Evolutionary conservation across 2,113 vertebrate species (phyloP).

Genomic region (Engraulis encrasicolus): DNA sequence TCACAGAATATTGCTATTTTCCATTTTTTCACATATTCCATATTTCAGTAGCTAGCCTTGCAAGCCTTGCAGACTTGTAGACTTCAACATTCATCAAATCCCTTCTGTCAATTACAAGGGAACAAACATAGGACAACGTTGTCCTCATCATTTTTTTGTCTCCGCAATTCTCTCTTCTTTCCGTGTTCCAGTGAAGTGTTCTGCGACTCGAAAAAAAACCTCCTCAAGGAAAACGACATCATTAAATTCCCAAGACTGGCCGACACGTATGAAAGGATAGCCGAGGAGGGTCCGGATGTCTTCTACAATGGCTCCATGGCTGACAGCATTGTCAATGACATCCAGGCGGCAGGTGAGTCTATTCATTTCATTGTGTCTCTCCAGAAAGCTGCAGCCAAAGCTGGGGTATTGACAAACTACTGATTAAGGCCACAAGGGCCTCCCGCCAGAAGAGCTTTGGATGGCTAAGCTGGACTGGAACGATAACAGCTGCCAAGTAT

Average conservation of each 20-base stretch:
- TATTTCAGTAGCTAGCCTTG: no score
- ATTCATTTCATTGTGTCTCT: constrained; percentile 14
- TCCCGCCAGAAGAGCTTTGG: background rate
- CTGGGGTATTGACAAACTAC: background rate
- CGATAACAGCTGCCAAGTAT: background rate
- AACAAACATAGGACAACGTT: background rate
- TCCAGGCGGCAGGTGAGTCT: constrained; percentile 78
- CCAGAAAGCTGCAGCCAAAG: background rate
- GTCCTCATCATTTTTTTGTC: background rate
- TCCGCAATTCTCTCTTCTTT: constrained; percentile 24
- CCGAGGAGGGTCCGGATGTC: constrained; percentile 83
- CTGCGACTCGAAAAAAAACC: constrained; percentile 81
- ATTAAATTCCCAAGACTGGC: constrained; percentile 85
- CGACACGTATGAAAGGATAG: constrained; percentile 84
- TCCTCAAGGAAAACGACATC: constrained; percentile 84
- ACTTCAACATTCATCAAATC: background rate
- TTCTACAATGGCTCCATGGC: constrained; percentile 93
- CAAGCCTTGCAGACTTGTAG: background rate
- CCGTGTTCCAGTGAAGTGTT: constrained; percentile 76
- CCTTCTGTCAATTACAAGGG: background rate
- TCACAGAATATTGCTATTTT: no score
- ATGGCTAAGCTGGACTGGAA: background rate
- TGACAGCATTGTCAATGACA: constrained; percentile 83
- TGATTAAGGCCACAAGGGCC: background rate
- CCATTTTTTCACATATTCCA: no score